phyloP scores from a whole-genome alignment of 2,888 invertebrate species.

The Hyposoter didymator region DNA sequence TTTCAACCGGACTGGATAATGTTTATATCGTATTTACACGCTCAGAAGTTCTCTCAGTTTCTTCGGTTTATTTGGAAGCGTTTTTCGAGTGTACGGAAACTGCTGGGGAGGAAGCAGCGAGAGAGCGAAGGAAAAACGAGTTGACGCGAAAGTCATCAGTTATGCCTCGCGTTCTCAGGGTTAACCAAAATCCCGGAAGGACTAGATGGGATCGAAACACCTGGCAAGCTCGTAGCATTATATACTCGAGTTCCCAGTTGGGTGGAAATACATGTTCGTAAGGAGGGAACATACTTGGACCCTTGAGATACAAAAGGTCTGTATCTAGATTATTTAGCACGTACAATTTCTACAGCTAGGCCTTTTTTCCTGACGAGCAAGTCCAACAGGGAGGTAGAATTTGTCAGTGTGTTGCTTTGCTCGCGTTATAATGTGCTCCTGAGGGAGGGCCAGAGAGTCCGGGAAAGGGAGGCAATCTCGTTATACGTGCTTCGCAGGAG shows the following conservation, averaged over 20 bases:
- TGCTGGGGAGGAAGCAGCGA: background rate
- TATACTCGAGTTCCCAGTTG: slow-evolving; percentile 30
- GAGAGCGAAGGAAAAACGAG: slow-evolving; percentile 7
- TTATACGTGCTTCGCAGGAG: slow-evolving; percentile 23
- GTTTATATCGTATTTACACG: no score
- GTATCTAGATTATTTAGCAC: background rate
- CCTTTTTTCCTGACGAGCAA: background rate
- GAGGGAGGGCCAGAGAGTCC: slow-evolving; percentile 4
- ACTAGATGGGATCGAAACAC: slow-evolving; percentile 60
- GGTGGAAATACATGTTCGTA: slow-evolving; percentile 27
- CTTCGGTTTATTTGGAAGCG: no score
- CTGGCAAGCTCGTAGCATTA: slow-evolving; percentile 58
- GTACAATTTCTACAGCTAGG: slow-evolving; percentile 1
- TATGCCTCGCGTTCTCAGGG: slow-evolving; percentile 41
- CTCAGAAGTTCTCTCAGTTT: no score
- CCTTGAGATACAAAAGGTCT: slow-evolving; percentile 19
- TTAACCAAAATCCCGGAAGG: slow-evolving; percentile 55
- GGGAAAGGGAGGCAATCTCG: slow-evolving; percentile 11
- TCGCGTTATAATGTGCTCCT: slow-evolving; percentile 18
- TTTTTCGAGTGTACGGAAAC: background rate
- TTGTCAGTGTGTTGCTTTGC: slow-evolving; percentile 17
- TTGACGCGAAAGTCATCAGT: slow-evolving; percentile 23
- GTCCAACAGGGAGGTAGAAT: background rate
- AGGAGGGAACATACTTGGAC: slow-evolving; percentile 13
- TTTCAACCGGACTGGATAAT: background rate